phyloP scores from a whole-genome alignment of 2,113 vertebrate species.

The Anas platyrhynchos region DNA sequence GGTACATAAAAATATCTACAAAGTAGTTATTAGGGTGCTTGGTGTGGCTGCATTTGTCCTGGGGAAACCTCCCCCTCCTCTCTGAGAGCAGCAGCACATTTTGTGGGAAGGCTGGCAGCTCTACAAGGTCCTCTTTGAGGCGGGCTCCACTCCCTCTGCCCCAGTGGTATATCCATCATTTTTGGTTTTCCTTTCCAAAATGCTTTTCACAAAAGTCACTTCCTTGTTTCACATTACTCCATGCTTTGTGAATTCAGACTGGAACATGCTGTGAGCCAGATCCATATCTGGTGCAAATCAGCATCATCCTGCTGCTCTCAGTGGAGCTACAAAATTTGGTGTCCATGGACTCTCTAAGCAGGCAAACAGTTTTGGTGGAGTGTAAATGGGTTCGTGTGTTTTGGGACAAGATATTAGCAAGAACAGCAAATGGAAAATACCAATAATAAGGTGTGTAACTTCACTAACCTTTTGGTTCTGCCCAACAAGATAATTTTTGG shows the following conservation, averaged over 20 bases:
- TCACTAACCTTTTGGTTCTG: background rate
- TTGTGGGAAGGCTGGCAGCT: slow-evolving; percentile 60
- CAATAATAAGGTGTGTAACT: background rate
- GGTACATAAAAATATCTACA: slow-evolving; percentile 58
- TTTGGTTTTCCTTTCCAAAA: slow-evolving; percentile 72
- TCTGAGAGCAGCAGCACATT: slow-evolving; percentile 45
- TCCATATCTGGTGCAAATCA: slow-evolving; percentile 50
- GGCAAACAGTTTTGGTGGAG: background rate
- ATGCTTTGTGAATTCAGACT: slow-evolving; percentile 58
- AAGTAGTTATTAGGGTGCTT: slow-evolving; percentile 39
- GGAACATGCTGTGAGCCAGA: slow-evolving; percentile 31
- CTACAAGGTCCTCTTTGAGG: slow-evolving; percentile 68
- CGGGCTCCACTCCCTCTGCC: slow-evolving; percentile 53
- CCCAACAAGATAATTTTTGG: background rate
- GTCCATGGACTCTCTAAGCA: background rate
- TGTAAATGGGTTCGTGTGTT: background rate
- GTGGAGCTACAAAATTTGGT: background rate
- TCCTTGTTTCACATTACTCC: slow-evolving; percentile 68
- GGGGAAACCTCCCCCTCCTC: slow-evolving; percentile 38
- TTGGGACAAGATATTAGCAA: background rate
- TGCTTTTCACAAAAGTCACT: slow-evolving; percentile 73
- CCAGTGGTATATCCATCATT: slow-evolving; percentile 70
- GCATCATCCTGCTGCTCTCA: slow-evolving; percentile 33
- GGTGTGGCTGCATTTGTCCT: slow-evolving; percentile 60
- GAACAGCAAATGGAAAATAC: background rate